Percentiles rank a stretch among this genome's conserved stretches.
Conservation (phyloP, 2,888 invertebrate species). For the Dryobota labecula region DNA sequence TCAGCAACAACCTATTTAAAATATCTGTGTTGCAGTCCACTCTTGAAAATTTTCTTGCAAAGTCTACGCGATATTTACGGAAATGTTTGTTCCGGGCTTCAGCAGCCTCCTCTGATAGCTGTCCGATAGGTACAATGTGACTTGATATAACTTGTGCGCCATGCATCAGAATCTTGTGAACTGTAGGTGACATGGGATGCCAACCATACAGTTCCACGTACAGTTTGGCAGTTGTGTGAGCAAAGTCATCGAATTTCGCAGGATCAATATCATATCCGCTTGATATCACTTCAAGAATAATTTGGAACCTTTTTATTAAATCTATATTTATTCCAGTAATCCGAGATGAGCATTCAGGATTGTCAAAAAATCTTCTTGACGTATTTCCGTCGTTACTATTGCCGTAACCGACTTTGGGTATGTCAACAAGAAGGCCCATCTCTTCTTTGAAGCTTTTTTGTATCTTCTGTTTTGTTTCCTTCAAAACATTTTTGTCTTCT, state of each 20-base stretch:
- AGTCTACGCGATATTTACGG: conserved; percentile 56
- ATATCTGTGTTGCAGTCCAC: conserved; percentile 48
- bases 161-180: conserved; percentile 66
- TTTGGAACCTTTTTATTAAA: conserved; percentile 8
- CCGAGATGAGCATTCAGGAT: conserved; percentile 5
- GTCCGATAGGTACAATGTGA: conserved; percentile 65
- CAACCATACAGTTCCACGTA: conserved; percentile 32
- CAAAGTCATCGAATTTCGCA: conserved; percentile 17
- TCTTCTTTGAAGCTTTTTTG: neutral
- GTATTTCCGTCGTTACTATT: conserved; percentile 11
- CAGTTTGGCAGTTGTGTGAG: conserved; percentile 20
- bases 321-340: conserved; percentile 11
- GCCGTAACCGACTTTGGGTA: conserved; percentile 5
- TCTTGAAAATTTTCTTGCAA: conserved; percentile 62
- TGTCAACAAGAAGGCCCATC: conserved; percentile 15
- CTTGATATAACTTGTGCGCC: conserved; percentile 42
- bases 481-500: no score
- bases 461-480: no score
- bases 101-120: conserved; percentile 69
- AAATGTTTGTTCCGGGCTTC: conserved; percentile 70
- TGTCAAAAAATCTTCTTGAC: conserved; percentile 8
- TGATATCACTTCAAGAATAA: conserved; percentile 16
- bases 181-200: conserved; percentile 66
- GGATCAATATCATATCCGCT: conserved; percentile 15
- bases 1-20: conserved; percentile 51